phyloP scores from a whole-genome alignment of 2,888 invertebrate genomes.

The Oegoconia quadripuncta region DNA sequence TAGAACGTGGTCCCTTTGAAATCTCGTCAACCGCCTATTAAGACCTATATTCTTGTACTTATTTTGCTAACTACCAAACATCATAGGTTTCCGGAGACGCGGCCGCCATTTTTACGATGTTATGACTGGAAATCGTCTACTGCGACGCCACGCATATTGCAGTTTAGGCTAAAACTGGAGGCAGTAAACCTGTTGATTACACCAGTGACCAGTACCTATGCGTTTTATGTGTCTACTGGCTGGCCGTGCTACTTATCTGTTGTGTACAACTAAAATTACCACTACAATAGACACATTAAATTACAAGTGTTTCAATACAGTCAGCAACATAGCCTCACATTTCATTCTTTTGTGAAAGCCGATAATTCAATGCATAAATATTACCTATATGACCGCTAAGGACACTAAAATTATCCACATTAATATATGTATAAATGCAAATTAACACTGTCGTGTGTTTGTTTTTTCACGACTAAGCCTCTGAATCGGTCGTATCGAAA shows the following conservation, averaged over 20 bases:
- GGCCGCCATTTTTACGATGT: slow-evolving; percentile 26
- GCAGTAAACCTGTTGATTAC: too few relatives aligned
- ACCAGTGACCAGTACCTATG: too few relatives aligned
- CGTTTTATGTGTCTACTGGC: neutral
- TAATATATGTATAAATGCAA: too few relatives aligned
- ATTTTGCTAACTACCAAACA: slow-evolving; percentile 21
- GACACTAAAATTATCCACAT: too few relatives aligned
- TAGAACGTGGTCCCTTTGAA: too few relatives aligned
- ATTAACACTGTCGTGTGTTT: too few relatives aligned
- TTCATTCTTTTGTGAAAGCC: neutral
- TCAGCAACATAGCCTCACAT: neutral
- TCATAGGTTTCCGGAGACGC: slow-evolving; percentile 24
- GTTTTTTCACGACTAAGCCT: too few relatives aligned
- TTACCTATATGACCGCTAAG: too few relatives aligned
- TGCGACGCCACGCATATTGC: slow-evolving; percentile 3
- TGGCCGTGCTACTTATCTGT: slow-evolving; percentile 14
- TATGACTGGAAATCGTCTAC: slow-evolving; percentile 31
- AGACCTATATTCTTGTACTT: neutral
- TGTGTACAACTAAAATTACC: slow-evolving; percentile 13
- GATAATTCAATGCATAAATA: neutral
- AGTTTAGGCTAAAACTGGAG: slow-evolving; percentile 11
- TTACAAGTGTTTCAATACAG: slow-evolving; percentile 25
- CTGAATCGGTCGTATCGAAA: too few relatives aligned
- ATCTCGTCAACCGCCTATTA: too few relatives aligned
- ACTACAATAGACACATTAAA: slow-evolving; percentile 26